Percentiles rank a stretch among this genome's conserved stretches.
Conservation (phyloP, 1,140 invertebrate genomes). For the Acyrthosiphon pisum region DNA sequence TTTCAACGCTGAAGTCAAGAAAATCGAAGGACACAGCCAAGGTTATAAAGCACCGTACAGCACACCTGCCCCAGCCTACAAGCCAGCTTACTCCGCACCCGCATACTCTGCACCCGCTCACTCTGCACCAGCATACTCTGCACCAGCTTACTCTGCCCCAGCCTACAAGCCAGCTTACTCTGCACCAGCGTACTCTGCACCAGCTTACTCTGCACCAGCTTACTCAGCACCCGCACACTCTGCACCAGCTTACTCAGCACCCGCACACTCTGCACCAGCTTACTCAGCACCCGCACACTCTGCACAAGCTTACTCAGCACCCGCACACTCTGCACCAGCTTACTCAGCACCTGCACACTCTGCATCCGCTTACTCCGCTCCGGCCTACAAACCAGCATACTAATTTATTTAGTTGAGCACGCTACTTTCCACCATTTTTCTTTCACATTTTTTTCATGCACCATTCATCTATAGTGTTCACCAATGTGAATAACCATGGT, state of each 20-base stretch:
- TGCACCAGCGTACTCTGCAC: background rate
- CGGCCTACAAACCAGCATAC: background rate
- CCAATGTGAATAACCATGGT: too few species aligned
- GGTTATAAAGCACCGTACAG: background rate
- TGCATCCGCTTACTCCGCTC: background rate
- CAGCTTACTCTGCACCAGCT: background rate
- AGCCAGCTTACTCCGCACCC: background rate
- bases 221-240: background rate
- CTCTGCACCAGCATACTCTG: background rate
- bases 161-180: background rate
- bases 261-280: constrained; percentile 30
- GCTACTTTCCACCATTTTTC: background rate
- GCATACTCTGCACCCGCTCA: too few species aligned
- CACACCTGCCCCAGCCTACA: background rate
- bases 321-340: background rate
- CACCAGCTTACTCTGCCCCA: too few species aligned
- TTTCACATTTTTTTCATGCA: background rate
- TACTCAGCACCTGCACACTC: background rate
- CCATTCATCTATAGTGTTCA: background rate
- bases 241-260: too few species aligned
- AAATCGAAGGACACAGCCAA: constrained; percentile 33
- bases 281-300: background rate
- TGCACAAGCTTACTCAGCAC: background rate
- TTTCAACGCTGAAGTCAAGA: constrained; percentile 61
- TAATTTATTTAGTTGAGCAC: background rate